A percentile compares a stretch with the other conserved stretches of the same genome.
phyloP scores from a whole-genome alignment of 2,113 vertebrate genomes.

The Brachirus orientalis region DNA sequence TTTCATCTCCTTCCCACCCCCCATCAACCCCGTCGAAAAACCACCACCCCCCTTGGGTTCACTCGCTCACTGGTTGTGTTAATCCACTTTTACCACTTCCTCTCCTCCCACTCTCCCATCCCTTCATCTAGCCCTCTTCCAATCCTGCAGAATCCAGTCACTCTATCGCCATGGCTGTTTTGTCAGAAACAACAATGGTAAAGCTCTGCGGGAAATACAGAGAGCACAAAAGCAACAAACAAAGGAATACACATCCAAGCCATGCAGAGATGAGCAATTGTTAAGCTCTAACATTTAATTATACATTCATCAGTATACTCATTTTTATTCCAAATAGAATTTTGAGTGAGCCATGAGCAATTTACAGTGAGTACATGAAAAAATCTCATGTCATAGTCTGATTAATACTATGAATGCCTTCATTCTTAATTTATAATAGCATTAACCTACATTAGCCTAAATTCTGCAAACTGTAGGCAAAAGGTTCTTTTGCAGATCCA shows the following conservation, averaged over 20 bases:
- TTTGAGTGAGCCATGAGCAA: too few species aligned
- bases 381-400: too few species aligned
- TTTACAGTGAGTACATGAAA: too few species aligned
- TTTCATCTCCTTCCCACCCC: slow-evolving; percentile 36
- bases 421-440: slow-evolving; percentile 10
- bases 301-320: background rate
- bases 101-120: slow-evolving; percentile 31
- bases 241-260: slow-evolving; percentile 18
- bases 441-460: slow-evolving; percentile 1
- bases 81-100: slow-evolving; percentile 69
- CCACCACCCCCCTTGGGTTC: slow-evolving; percentile 18
- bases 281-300: slow-evolving; percentile 15
- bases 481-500: slow-evolving; percentile 10
- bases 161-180: slow-evolving; percentile 27
- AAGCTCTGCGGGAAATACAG: slow-evolving; percentile 12
- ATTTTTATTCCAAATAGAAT: background rate
- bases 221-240: slow-evolving; percentile 3
- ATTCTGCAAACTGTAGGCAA: background rate
- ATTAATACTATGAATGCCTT: too few species aligned
- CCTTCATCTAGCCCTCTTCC: slow-evolving; percentile 21
- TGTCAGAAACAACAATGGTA: background rate
- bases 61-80: slow-evolving; percentile 42
- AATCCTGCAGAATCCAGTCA: background rate
- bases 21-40: slow-evolving; percentile 3
- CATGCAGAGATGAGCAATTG: too few species aligned